Conservation (phyloP, 2,797 vertebrate genomes). For the Coranthus polyacanthus region DNA sequence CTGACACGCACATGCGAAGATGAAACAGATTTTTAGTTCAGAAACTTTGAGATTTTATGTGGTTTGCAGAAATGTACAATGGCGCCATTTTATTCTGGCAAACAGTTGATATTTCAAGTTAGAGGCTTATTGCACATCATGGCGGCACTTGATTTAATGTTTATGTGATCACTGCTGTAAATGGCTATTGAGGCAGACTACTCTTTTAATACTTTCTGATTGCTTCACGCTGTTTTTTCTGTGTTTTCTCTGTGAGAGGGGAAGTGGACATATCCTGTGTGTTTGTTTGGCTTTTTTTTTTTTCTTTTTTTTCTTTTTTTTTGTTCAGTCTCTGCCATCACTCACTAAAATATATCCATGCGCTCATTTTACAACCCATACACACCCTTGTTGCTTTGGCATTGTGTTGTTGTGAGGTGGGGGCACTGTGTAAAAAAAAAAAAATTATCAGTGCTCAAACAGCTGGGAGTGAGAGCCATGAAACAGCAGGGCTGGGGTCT, state of each 20-base stretch:
- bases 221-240: constrained; percentile 32
- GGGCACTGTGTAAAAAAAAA: constrained; percentile 90
- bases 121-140: constrained; percentile 9
- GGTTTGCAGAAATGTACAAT: too few relatives aligned
- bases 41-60: too few relatives aligned
- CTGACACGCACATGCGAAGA: too few relatives aligned
- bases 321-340: constrained; percentile 31
- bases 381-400: constrained; percentile 68
- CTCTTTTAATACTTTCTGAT: constrained; percentile 41
- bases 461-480: constrained; percentile 97
- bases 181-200: constrained; percentile 17
- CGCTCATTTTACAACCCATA: constrained; percentile 37
- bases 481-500: constrained; percentile 96
- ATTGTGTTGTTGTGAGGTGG: constrained; percentile 84
- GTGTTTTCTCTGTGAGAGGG: constrained; percentile 62
- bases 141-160: constrained; percentile 48
- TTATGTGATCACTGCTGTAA: constrained; percentile 48
- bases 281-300: constrained; percentile 45
- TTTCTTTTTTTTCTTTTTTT: constrained; percentile 45
- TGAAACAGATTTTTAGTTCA: too few relatives aligned
- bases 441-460: constrained; percentile 91
- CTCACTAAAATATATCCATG: constrained; percentile 47
- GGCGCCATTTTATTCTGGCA: too few relatives aligned
- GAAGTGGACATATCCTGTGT: constrained; percentile 64
- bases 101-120: background rate